Conservation (phyloP, 2,113 vertebrate species). For the Aix galericulata region DNA sequence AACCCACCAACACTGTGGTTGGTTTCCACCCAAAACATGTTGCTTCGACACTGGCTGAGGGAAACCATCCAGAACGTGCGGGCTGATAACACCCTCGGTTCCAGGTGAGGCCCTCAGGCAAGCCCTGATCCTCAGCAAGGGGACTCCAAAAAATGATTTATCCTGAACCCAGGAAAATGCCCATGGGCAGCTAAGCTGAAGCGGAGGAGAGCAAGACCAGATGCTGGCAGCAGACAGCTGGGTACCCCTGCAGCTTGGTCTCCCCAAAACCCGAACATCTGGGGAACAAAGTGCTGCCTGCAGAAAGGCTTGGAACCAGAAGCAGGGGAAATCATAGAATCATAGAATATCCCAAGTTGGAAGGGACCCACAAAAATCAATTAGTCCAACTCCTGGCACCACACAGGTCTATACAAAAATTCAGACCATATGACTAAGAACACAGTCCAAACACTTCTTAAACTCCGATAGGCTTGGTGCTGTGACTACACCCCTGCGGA, state of each 20-base stretch:
- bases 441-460: too few species aligned
- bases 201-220: neutral
- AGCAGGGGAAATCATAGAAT: neutral
- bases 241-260: fast-evolving
- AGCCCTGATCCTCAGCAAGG: neutral
- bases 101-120: neutral
- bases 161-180: neutral
- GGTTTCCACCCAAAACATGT: neutral
- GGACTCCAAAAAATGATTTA: neutral
- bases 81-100: fast-evolving
- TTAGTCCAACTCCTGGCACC: too few species aligned
- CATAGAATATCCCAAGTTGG: too few species aligned
- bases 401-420: too few species aligned
- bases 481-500: too few species aligned
- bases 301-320: neutral
- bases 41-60: neutral
- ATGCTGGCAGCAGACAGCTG: neutral
- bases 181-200: neutral
- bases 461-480: too few species aligned
- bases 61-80: neutral
- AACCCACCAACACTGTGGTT: fast-evolving
- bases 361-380: too few species aligned
- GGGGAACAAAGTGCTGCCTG: neutral
- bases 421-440: too few species aligned
- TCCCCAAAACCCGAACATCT: neutral